Evolutionary conservation across 1,140 invertebrate species (phyloP), one percentile per base, ranked within the genome.

Genomic region (Drosophila sucinea): DNA sequence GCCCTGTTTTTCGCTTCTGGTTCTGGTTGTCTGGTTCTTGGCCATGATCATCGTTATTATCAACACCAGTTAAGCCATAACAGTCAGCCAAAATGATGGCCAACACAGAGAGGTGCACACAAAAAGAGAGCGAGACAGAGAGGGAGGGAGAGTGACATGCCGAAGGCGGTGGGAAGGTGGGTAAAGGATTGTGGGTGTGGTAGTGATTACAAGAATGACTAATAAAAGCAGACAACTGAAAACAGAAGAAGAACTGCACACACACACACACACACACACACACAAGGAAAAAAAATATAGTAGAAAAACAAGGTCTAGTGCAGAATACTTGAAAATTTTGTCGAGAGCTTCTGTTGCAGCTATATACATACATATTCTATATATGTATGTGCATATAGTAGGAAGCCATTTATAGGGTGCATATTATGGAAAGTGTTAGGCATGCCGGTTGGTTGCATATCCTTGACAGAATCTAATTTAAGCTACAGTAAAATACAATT

Each of bases 11-110:
- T 25, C n/a, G 25, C 27, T 27, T 27, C 23, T 38, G 4, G 17
- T 71, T 44, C n/a, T 30, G 33, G 27, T 63, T 40, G 25, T 10
- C 23, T 17, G 55, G 27, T 33, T 56, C 54, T 40, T 10, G 51
- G 57, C 51, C 67, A 73, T 83, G 83, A 86, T 86, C 83, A 77
- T 87, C 79, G 83, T 75, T 86, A 73, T 77, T 87, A 86, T 86
- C 82, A 86, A 86, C 83, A 86, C 69, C 83, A 86, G 83, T 86
- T 82, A 73, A 65, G 79, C 83, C 82, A 73, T 77, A 79, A 87
- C 71, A 76, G 67, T 55, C 54, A 70, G 54, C 44, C 44, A 51
- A 51, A 27, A 8, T 51, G 23, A 51, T 51, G 44, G 44, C 44
- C 11, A 17, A 51, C 44, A 38, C 40, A 11, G 11, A 38, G 8